Evolutionary conservation across 2,888 invertebrate species (phyloP), one percentile per base, ranked within the genome.

Genomic region (Athalia rosae): DNA sequence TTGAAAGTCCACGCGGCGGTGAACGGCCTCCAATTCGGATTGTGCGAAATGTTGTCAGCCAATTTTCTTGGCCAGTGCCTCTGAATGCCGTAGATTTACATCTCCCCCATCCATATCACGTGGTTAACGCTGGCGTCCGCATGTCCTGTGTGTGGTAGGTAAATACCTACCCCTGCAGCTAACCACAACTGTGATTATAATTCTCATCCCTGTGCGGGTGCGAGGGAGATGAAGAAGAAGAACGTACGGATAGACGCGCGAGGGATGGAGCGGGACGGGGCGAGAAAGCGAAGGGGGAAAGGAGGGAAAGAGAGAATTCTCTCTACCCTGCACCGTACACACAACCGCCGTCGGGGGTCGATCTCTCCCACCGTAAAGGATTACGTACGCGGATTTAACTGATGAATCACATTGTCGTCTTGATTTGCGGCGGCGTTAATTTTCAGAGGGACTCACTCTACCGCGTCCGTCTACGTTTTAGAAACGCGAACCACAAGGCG

Each of bases 361-460:
- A 64, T 66, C 64, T 66, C 64, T 73, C 59, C 76, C 83, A 85
- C 87, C 88, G 87, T 87, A 89, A 89, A 89, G 89, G 89, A 89
- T 89, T 89, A 89, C 89, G 88, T 86, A 89, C 89, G 89, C 89
- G 89, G 89, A 89, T 89, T 89, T 89, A 89, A 89, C 89, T 89
- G 89, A 89, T 89, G 89, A 89, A 89, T 89, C 89, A 89, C 89
- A 89, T 89, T 89, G 89, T 89, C 89, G 89, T 89, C 89, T 89
- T 89, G 89, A 89, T 89, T 89, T 89, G 88, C 87, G 87, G 84
- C 86, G 89, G 89, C 89, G 89, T 89, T 89, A 89, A 89, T 89
- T 89, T 89, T 88, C 87, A 64, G 62, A 77, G 81, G 78, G 71
- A 13, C 28, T 28, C 28, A n/a, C n/a, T n/a, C n/a, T n/a, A n/a